Conservation (phyloP, 2,113 vertebrate genomes). For the Phalacrocorax aristotelis region DNA sequence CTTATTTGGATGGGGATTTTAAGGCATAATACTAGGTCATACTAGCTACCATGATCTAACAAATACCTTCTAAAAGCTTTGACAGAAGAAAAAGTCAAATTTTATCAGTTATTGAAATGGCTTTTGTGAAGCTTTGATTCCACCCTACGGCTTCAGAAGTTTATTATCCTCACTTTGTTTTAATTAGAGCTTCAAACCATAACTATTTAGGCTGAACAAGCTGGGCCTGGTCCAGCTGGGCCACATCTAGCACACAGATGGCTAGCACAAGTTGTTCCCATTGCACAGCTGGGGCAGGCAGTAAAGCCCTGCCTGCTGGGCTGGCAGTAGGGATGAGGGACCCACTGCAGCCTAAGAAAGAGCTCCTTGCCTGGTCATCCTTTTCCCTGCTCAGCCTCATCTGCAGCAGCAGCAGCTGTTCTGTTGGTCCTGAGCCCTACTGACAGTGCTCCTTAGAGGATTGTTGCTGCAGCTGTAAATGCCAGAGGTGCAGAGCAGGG, state of each 20-base stretch:
- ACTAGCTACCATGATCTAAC: background rate
- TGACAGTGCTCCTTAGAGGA: background rate
- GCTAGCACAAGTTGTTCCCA: background rate
- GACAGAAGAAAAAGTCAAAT: background rate
- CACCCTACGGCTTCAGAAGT: background rate
- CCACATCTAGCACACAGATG: background rate
- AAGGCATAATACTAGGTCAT: background rate
- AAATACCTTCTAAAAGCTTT: background rate
- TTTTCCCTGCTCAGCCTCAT: background rate
- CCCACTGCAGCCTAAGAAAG: background rate
- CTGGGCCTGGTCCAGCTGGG: background rate
- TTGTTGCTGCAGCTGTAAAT: background rate
- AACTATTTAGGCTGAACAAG: background rate
- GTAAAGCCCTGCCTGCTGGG: background rate
- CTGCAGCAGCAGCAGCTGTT: background rate
- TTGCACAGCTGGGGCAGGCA: fast-evolving
- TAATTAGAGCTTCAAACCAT: slow-evolving; percentile 25
- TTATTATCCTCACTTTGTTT: background rate
- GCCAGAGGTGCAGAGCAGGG: background rate
- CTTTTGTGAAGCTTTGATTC: background rate
- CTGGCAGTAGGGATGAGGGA: background rate
- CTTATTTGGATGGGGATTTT: background rate
- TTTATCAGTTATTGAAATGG: background rate
- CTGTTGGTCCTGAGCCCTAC: background rate
- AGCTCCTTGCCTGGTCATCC: background rate